These are phyloP conservation scores for Xestia xanthographa DNA, from an alignment of 2,888 invertebrate genomes.

Conservation along the genomic window DNA sequence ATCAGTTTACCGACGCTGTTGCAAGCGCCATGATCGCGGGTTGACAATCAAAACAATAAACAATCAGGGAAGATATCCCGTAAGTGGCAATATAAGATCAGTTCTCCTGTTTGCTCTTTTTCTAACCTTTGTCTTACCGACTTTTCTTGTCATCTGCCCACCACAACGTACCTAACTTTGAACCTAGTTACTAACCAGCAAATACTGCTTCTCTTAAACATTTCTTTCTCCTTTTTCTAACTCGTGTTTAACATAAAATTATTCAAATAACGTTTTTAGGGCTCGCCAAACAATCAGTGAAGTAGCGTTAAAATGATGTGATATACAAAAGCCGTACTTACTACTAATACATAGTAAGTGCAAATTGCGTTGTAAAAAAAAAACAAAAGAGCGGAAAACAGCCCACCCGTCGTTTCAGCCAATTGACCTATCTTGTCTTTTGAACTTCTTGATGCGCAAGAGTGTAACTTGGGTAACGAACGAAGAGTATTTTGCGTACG, in stretches of 20 bases:
- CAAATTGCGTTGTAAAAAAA: conserved; percentile 49
- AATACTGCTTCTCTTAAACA: background rate
- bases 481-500: background rate
- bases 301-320: conserved; percentile 23
- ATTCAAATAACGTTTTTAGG: conserved; percentile 26
- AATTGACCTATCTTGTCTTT: conserved; percentile 32
- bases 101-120: background rate
- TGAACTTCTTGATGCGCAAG: conserved; percentile 12
- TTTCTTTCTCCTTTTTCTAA: background rate
- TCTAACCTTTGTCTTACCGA: background rate
- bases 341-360: conserved; percentile 33
- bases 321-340: conserved; percentile 34
- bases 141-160: background rate
- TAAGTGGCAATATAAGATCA: too few species aligned
- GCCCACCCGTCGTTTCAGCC: background rate
- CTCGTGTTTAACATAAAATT: conserved; percentile 5
- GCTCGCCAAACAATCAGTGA: conserved; percentile 13
- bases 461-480: background rate
- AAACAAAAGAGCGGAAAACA: conserved; percentile 13
- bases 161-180: too few species aligned
- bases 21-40: too few species aligned
- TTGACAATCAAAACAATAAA: too few species aligned
- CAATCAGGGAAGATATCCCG: too few species aligned
- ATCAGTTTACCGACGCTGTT: too few species aligned
- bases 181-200: too few species aligned